Percentiles rank a stretch among this genome's conserved stretches.
phyloP scores from a whole-genome alignment of 1,140 invertebrate genomes.

The Platyscapa corneri region DNA sequence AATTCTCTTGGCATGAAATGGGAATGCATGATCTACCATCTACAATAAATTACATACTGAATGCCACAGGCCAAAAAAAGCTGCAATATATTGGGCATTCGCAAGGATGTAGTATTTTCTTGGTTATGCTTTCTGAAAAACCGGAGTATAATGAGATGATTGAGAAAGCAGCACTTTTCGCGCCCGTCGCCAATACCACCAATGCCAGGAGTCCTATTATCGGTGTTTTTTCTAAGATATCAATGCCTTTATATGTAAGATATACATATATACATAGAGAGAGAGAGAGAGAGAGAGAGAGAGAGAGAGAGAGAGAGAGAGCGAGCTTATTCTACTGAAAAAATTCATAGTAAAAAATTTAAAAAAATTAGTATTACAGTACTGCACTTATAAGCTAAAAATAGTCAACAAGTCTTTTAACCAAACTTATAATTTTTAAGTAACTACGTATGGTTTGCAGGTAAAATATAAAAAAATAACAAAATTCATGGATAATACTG shows the following conservation, averaged over 20 bases:
- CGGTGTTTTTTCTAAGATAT: conserved; percentile 58
- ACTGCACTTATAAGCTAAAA: too few relatives aligned
- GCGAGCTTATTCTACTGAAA: too few relatives aligned
- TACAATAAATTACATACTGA: conserved; percentile 77
- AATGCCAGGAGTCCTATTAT: conserved; percentile 66
- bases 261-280: background rate
- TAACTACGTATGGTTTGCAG: too few relatives aligned
- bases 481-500: too few relatives aligned
- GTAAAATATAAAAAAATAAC: too few relatives aligned
- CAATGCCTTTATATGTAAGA: conserved; percentile 61
- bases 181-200: conserved; percentile 71
- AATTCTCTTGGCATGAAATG: conserved; percentile 81
- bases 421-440: too few relatives aligned
- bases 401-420: too few relatives aligned
- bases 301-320: too few relatives aligned
- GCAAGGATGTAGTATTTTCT: conserved; percentile 77
- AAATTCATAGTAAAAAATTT: too few relatives aligned
- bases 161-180: conserved; percentile 61
- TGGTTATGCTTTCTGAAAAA: conserved; percentile 73
- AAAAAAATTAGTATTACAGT: too few relatives aligned
- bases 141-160: conserved; percentile 76
- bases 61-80: conserved; percentile 70
- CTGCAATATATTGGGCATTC: conserved; percentile 78
- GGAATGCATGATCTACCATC: conserved; percentile 79
- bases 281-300: too few relatives aligned